Percentiles rank a stretch among this genome's conserved stretches.
Conservation (phyloP, 2,113 vertebrate species). For the Cinclus cinclus region DNA sequence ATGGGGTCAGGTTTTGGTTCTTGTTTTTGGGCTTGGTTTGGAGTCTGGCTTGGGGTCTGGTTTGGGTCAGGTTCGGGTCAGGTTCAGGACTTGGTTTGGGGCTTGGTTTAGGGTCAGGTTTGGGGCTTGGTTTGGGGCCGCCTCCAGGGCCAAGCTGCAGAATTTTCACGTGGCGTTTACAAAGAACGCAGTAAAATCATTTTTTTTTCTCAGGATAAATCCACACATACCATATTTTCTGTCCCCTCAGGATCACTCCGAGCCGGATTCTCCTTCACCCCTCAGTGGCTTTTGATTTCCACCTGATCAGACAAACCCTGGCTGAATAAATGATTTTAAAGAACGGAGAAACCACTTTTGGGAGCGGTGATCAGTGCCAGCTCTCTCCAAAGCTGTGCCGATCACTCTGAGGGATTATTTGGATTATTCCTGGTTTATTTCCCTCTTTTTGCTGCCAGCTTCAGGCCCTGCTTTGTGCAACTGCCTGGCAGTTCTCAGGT, state of each 20-base stretch:
- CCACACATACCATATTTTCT: neutral
- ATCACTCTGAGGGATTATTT: neutral
- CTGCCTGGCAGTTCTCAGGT: neutral
- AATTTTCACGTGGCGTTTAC: neutral
- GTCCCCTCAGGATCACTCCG: neutral
- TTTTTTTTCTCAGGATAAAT: neutral
- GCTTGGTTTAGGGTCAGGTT: fast-evolving
- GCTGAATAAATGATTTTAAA: neutral
- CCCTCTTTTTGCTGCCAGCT: neutral
- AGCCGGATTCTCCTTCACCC: neutral
- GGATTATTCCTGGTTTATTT: neutral
- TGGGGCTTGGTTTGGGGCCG: fast-evolving
- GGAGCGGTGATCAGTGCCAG: fast-evolving
- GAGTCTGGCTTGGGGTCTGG: fast-evolving
- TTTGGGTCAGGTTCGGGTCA: neutral
- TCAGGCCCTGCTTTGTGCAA: neutral
- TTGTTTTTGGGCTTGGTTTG: too few species aligned
- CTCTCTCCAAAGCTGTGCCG: neutral
- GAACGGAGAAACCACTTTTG: neutral
- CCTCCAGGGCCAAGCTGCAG: neutral
- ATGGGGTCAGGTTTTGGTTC: too few species aligned
- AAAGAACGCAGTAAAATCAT: neutral
- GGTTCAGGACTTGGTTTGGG: too few species aligned
- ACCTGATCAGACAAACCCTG: neutral
- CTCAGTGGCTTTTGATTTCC: neutral